These are phyloP conservation scores for Unio pictorum DNA, from an alignment of 2,888 invertebrate species.

Conservation along the genomic window DNA sequence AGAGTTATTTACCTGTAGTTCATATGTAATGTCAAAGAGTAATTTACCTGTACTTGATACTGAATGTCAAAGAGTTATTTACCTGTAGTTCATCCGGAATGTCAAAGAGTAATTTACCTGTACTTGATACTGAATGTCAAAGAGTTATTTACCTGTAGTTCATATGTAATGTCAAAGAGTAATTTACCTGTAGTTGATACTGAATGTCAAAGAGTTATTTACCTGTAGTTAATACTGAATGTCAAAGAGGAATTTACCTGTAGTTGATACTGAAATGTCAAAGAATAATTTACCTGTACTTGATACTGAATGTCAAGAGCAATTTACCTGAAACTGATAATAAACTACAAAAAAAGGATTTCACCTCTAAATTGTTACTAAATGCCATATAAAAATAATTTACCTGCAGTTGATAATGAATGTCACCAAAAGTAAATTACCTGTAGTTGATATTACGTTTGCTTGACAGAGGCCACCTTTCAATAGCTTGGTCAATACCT, in stretches of 20 bases:
- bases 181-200: conserved; percentile 88
- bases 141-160: conserved; percentile 67
- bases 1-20: conserved; percentile 81
- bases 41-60: conserved; percentile 66
- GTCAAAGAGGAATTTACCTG: conserved; percentile 67
- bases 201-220: conserved; percentile 68
- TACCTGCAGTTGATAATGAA: conserved; percentile 90
- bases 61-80: conserved; percentile 2
- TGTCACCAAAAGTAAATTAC: conserved; percentile 40
- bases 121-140: conserved; percentile 90
- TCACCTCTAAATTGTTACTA: conserved; percentile 93
- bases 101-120: conserved; percentile 69
- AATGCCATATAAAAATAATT: not conserved
- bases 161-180: not conserved
- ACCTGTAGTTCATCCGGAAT: conserved; percentile 66
- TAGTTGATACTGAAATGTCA: too few relatives aligned
- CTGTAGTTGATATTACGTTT: conserved; percentile 95
- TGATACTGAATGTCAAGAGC: not conserved
- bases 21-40: conserved; percentile 78
- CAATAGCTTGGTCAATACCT: conserved; percentile 86
- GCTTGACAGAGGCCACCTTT: conserved; percentile 89
- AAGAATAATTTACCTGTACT: conserved; percentile 67
- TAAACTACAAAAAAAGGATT: conserved; percentile 67
- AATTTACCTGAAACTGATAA: conserved; percentile 88
- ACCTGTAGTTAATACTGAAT: conserved; percentile 90